Base-by-base conservation (phyloP, 1,140 invertebrate genomes). In the Hycleus phaleratus region DNA sequence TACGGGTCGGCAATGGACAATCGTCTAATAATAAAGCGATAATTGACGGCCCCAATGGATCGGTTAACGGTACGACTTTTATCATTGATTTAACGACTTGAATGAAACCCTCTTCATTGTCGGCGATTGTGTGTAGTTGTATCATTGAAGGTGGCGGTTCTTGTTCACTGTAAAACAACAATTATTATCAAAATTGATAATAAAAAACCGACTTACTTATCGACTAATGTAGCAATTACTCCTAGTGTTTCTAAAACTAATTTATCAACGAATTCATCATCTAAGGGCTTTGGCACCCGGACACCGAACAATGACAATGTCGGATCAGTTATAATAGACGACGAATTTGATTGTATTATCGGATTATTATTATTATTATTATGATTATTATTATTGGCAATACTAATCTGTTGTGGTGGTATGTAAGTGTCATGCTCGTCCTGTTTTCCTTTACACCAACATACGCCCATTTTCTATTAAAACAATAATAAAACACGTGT, bases 21-120 rank as follows among this genome's bases (percentile, higher is more conserved):
- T 96, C 93, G 74, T 97, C 93, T 38, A 97, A 75, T 10, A 97
- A 74, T 48, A 96, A 78, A 3, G 89, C 91, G 62, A 96, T 95
- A 46, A 94, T 90, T 39, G 91, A 92, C 39, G 93, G 90, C 25
- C 93, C 93, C 38, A 96, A 78, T 8, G 91, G 89, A 77, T 95
- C 86, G 55, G 87, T 81, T 67, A 93, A 81, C 2, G 93, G 92
- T 59, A 96, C 91, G 12, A 89, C 84, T 64, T 90, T 84, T 32
- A 95, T 86, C 78, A 96, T 85, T 3, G 91, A 93, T 59, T 84
- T 84, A 1, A 96, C 87, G 47, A 97, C 86, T 74, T 89, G 85
- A 49, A 95, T 83, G 93, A 93, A 97, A 1, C 93, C 93, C 60
- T 86, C 83, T 72, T 95, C 91, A 68, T 87, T 85, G 63, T 95